These are phyloP conservation scores for Brassicogethes aeneus DNA, from an alignment of 2,888 invertebrate species.

Conservation along the genomic window DNA sequence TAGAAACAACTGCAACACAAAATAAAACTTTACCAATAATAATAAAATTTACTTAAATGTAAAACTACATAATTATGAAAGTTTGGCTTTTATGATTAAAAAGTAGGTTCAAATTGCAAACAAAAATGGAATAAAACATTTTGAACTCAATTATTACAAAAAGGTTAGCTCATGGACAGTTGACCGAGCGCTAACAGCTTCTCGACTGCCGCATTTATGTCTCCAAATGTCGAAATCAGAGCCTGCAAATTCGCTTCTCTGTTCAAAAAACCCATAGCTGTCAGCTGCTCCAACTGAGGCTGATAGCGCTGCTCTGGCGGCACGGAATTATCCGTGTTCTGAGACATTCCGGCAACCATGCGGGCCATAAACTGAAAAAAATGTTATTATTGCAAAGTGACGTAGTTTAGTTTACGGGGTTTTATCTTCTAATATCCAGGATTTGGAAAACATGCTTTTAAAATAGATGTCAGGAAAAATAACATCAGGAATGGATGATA, in stretches of 20 bases:
- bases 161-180: slow-evolving; percentile 33
- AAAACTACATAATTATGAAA: too few species aligned
- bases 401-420: too few species aligned
- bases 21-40: too few species aligned
- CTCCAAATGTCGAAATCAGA: slow-evolving; percentile 91
- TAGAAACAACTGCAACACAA: too few species aligned
- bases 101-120: too few species aligned
- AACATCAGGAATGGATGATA: too few species aligned
- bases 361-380: slow-evolving; percentile 65
- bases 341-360: slow-evolving; percentile 60
- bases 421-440: too few species aligned
- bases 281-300: slow-evolving; percentile 87
- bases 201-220: slow-evolving; percentile 97
- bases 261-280: slow-evolving; percentile 96
- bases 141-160: not conserved
- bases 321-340: slow-evolving; percentile 39
- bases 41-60: too few species aligned
- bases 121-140: not conserved
- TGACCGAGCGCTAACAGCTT: slow-evolving; percentile 57
- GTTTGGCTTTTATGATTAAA: too few species aligned
- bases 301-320: slow-evolving; percentile 94
- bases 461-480: too few species aligned
- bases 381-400: slow-evolving; percentile 1
- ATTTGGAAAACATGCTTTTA: too few species aligned
- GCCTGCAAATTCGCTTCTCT: slow-evolving; percentile 97